Evolutionary conservation across 2,797 vertebrate genomes (phyloP).

Genomic region (Sebastes minor): DNA sequence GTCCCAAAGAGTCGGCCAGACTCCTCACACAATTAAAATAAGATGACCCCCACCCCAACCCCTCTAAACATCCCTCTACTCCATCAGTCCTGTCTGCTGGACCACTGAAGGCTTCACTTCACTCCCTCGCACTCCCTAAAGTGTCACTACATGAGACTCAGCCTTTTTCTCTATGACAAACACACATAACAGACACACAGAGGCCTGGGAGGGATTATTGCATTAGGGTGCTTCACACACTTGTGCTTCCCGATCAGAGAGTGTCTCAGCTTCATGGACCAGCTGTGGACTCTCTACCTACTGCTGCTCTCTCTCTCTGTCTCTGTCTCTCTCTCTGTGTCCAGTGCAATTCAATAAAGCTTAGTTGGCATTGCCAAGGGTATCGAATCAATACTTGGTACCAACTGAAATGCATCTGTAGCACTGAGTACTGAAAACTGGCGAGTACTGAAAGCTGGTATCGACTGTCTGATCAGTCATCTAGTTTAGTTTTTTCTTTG

Average conservation of each 20-base stretch:
- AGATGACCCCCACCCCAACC: constrained; percentile 45
- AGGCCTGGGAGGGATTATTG: constrained; percentile 40
- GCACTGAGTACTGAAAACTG: neutral
- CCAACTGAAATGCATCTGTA: neutral
- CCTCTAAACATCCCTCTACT: constrained; percentile 49
- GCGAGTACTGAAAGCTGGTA: neutral
- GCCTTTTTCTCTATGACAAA: constrained; percentile 2
- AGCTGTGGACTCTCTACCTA: constrained; percentile 46
- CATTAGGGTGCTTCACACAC: constrained; percentile 48
- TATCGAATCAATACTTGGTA: neutral
- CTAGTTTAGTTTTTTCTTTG: neutral
- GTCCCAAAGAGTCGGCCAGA: constrained; percentile 68
- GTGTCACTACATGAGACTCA: constrained; percentile 34
- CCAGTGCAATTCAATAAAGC: neutral
- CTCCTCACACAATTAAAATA: constrained; percentile 74
- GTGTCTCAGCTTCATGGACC: constrained; percentile 38
- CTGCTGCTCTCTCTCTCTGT: neutral
- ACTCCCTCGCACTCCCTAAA: constrained; percentile 66
- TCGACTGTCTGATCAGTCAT: neutral
- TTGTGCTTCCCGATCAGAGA: constrained; percentile 48
- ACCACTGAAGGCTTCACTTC: constrained; percentile 39
- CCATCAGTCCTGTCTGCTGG: constrained; percentile 58
- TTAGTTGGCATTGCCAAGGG: neutral
- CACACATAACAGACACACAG: constrained; percentile 3
- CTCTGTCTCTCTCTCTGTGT: neutral